A percentile compares a stretch with the other conserved stretches of the same genome.
Evolutionary conservation across 2,113 vertebrate species (phyloP).

Genomic region (Daboia siamensis): DNA sequence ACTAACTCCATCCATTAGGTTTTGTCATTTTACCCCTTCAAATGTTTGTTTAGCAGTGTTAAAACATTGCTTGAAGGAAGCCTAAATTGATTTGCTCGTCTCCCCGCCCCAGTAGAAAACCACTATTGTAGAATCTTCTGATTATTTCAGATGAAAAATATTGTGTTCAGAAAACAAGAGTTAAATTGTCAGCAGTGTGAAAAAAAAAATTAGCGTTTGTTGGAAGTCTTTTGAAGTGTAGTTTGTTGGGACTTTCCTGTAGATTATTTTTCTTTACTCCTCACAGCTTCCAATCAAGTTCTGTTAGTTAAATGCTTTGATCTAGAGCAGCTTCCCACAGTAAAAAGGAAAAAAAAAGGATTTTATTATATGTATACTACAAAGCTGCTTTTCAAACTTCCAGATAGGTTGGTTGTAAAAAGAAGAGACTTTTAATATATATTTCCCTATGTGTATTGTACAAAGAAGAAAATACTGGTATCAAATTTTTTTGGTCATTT

Average conservation of each 20-base stretch:
- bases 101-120: not conserved
- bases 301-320: not conserved
- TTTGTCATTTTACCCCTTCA: not conserved
- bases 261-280: not conserved
- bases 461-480: not conserved
- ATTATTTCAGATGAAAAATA: not conserved
- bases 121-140: not conserved
- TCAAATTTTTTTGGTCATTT: not conserved
- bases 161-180: not conserved
- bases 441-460: not conserved
- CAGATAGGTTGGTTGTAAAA: not conserved
- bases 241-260: not conserved
- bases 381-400: not conserved
- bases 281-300: not conserved
- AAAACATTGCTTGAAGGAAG: not conserved
- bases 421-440: not conserved
- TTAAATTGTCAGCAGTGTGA: not conserved
- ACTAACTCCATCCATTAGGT: not conserved
- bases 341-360: not conserved
- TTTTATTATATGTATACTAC: not conserved
- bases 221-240: slow-evolving; percentile 8
- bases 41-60: not conserved
- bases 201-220: not conserved
- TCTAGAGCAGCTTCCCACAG: not conserved
- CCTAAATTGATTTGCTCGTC: not conserved